phyloP scores from a whole-genome alignment of 2,113 vertebrate genomes.

The Dipodomys stephensi region DNA sequence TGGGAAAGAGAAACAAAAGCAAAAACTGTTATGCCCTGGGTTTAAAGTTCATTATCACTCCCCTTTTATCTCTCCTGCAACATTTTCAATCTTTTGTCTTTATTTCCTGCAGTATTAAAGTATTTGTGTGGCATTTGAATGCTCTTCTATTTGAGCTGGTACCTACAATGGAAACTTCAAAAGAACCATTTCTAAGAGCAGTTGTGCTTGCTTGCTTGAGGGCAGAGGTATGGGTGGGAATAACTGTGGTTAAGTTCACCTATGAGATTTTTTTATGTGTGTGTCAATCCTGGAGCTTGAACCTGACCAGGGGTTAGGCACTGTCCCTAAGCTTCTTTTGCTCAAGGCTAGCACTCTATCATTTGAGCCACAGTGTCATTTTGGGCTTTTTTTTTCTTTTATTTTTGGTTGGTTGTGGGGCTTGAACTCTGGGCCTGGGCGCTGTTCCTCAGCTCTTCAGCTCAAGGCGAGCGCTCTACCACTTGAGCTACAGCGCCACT shows the following conservation, averaged over 20 bases:
- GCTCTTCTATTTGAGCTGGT: conserved; percentile 19
- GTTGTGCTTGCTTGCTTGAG: conserved; percentile 30
- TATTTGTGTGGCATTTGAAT: conserved; percentile 54
- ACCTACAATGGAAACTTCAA: not conserved
- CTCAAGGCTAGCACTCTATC: too few species aligned
- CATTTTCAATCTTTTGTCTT: conserved; percentile 22
- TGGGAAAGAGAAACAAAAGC: not conserved
- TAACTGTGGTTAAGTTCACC: conserved; percentile 10
- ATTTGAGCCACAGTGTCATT: too few species aligned
- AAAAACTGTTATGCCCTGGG: not conserved
- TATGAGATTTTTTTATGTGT: not conserved
- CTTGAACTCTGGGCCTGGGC: too few species aligned
- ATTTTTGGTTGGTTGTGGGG: too few species aligned
- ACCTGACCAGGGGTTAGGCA: too few species aligned
- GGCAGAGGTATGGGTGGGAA: not conserved
- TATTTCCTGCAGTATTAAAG: conserved; percentile 21
- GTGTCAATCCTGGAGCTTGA: too few species aligned
- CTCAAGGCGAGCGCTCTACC: too few species aligned
- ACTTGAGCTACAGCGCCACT: too few species aligned
- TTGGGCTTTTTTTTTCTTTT: too few species aligned
- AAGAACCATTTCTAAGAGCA: conserved; percentile 56
- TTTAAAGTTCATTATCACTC: conserved; percentile 55
- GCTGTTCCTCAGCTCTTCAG: too few species aligned
- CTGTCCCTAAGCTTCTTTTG: too few species aligned
- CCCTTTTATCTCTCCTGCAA: conserved; percentile 30